phyloP scores from a whole-genome alignment of 92 coral and sea anemone genomes.

The Epizoanthus stellaris region DNA sequence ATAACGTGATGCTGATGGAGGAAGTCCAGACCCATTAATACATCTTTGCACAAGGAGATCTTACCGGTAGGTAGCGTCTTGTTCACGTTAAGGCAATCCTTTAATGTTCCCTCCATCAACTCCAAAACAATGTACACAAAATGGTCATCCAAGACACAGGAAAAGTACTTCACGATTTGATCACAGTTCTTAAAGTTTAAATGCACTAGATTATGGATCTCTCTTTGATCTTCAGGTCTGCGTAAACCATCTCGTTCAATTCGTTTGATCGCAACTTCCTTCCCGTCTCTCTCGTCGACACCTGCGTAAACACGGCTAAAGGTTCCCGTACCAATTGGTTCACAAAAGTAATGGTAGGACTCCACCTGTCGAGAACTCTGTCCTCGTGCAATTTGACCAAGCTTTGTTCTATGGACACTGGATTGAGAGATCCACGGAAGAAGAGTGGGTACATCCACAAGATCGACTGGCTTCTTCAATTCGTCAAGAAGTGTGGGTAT shows the following conservation, averaged over 20 bases:
- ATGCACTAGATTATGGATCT: constrained; percentile 31
- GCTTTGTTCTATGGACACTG: constrained; percentile 2
- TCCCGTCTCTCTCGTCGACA: constrained; percentile 51
- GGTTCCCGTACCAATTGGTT: constrained; percentile 48
- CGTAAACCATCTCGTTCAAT: constrained; percentile 20
- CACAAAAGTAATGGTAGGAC: constrained; percentile 31
- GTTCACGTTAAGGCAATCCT: constrained; percentile 29
- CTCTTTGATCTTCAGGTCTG: constrained; percentile 30
- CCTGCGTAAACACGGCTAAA: constrained; percentile 49
- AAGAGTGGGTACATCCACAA: constrained; percentile 5
- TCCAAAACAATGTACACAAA: constrained; percentile 64
- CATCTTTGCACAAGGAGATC: constrained; percentile 33
- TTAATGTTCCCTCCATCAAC: constrained; percentile 63
- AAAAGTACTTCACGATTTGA: constrained; percentile 52
- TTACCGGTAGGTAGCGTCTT: background rate
- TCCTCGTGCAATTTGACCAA: constrained; percentile 44
- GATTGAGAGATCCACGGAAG: constrained; percentile 56
- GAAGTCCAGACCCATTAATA: constrained; percentile 41
- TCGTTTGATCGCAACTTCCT: constrained; percentile 70
- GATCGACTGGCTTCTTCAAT: background rate
- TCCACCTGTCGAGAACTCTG: constrained; percentile 17
- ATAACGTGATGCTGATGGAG: constrained; percentile 33
- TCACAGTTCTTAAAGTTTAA: constrained; percentile 43
- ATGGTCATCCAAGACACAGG: constrained; percentile 25
- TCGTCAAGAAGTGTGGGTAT: background rate